Conservation (phyloP, 2,113 vertebrate genomes). For the Catharus bicknelli region DNA sequence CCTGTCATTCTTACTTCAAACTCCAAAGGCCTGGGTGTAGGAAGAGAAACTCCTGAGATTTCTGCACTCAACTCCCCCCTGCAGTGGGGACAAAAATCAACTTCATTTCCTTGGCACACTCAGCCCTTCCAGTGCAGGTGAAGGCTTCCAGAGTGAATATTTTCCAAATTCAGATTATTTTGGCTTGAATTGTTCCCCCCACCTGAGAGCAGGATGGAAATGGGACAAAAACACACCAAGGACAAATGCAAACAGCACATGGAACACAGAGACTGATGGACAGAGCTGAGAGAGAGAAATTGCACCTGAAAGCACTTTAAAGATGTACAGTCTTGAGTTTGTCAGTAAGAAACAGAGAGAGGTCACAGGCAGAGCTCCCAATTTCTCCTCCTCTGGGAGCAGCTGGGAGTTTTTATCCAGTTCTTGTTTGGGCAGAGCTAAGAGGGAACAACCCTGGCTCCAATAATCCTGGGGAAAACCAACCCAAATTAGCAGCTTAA, state of each 20-base stretch:
- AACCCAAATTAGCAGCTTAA: not conserved
- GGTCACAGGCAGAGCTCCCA: not conserved
- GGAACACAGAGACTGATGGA: not conserved
- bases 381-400: not conserved
- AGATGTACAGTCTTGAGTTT: conserved; percentile 14
- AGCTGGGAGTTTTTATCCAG: not conserved
- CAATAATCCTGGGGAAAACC: not conserved
- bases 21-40: too few species aligned
- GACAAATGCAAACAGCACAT: not conserved
- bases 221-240: not conserved
- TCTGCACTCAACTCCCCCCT: fast-evolving
- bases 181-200: not conserved
- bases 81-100: not conserved
- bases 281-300: not conserved
- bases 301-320: conserved; percentile 37
- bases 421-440: not conserved
- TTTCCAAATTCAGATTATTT: not conserved
- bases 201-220: not conserved
- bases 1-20: fast-evolving
- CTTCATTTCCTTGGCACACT: not conserved
- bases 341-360: not conserved
- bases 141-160: fast-evolving
- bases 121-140: fast-evolving
- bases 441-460: not conserved
- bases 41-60: not conserved